Evolutionary conservation across 2,888 invertebrate species (phyloP), one percentile per base, ranked within the genome.

Genomic region (Pseudococcus viburni): DNA sequence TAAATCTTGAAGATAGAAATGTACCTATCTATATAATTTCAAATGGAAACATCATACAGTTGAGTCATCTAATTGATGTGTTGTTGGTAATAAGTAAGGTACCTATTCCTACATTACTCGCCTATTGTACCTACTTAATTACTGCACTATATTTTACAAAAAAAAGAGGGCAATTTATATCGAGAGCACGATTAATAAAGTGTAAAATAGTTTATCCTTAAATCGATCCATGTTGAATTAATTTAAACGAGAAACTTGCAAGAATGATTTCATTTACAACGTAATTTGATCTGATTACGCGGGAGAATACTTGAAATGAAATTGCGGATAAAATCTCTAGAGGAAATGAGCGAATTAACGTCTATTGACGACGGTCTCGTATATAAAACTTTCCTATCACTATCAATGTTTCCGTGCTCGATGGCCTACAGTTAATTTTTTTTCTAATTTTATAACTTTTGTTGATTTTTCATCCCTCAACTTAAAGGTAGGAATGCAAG

Each of bases 231-330:
- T 7, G 80, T 80, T 80, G 80, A 80, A 80, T 80, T 46, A 73
- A 73, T 73, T 73, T 73, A 39, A 80, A 80, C 42, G 42, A 39
- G 42, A 80, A 80, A 42, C 42, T 80, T 42, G 42, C 42, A n/a
- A 80, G 80, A 80, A 42, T 80, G 80, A 80, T 42, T 80, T 80
- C 42, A 80, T 80, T 80, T 80, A 39, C 42, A 42, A 19, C 80
- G 80, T 80, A 80, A 80, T 80, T 80, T 80, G 80, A 80, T 80
- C 80, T 80, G 80, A 80, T 80, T 80, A 80, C 80, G 42, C 80
- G 80, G 80, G 80, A 80, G 80, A 80, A 80, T 80, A 80, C 80
- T 80, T 80, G 80, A 80, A 80, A 80, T 80, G 80, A 80, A 80
- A 80, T 80, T 80, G 80, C 80, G 80, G 80, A 80, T 80, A 80